Percentiles rank a stretch among this genome's conserved stretches.
Evolutionary conservation across 2,888 invertebrate genomes (phyloP).

Genomic region (Criorhina ranunculi): DNA sequence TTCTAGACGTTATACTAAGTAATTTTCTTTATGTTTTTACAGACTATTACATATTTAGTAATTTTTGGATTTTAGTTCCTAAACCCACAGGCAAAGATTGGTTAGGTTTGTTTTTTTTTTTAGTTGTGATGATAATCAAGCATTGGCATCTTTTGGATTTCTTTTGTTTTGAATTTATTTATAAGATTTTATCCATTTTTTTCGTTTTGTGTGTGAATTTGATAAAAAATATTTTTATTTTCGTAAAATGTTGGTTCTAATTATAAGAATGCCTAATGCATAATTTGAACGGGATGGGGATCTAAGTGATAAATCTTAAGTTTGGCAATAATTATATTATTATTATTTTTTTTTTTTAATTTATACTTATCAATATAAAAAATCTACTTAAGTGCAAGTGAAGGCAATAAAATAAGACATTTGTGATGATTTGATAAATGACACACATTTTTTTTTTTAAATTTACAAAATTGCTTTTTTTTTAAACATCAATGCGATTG

Average conservation of each 20-base stretch:
- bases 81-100: constrained; percentile 35
- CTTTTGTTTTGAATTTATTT: constrained; percentile 22
- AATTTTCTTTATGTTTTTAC: constrained; percentile 19
- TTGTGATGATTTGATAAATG: constrained; percentile 55
- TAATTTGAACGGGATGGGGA: constrained; percentile 46
- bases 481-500: constrained; percentile 21
- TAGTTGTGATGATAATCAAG: constrained; percentile 52
- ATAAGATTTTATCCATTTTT: neutral
- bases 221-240: constrained; percentile 25
- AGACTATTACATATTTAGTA: constrained; percentile 27
- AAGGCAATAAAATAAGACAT: constrained; percentile 70
- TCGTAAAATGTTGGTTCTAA: constrained; percentile 37
- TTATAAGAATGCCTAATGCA: constrained; percentile 36
- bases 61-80: constrained; percentile 41
- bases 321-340: constrained; percentile 68
- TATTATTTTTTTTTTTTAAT: constrained; percentile 26
- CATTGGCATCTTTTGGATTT: constrained; percentile 73
- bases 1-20: constrained; percentile 40
- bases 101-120: constrained; percentile 8
- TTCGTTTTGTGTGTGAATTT: constrained; percentile 31
- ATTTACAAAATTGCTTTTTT: constrained; percentile 29
- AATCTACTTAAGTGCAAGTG: constrained; percentile 74
- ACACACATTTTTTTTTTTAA: constrained; percentile 36
- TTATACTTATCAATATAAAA: constrained; percentile 55
- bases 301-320: constrained; percentile 58